phyloP scores from a whole-genome alignment of 2,888 invertebrate species.

The Ligdia adustata region DNA sequence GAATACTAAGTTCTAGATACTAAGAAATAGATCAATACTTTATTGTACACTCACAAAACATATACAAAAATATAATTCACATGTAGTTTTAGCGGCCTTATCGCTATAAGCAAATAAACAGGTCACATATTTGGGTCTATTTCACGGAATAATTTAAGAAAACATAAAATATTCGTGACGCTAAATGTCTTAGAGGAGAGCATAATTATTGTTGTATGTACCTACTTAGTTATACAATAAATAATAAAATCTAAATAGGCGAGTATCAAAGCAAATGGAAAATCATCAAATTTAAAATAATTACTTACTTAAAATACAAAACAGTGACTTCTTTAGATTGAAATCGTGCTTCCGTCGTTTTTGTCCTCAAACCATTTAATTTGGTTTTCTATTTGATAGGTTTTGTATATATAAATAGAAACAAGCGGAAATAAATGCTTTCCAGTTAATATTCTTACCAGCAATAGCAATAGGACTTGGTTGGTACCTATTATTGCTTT shows the following conservation, averaged over 20 bases:
- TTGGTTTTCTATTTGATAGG: slow-evolving; percentile 4
- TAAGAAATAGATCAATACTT: too few species aligned
- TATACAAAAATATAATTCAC: too few species aligned
- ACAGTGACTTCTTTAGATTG: slow-evolving; percentile 5
- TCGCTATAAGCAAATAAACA: too few species aligned
- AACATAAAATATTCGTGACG: too few species aligned
- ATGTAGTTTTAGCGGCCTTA: too few species aligned
- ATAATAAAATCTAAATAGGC: not conserved
- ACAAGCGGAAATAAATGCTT: slow-evolving; percentile 19
- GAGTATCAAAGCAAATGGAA: not conserved
- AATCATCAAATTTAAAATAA: not conserved
- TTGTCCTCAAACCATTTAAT: slow-evolving; percentile 5
- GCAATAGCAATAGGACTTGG: too few species aligned
- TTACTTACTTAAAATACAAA: slow-evolving; percentile 2
- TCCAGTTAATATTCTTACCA: slow-evolving; percentile 4
- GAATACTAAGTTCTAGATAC: too few species aligned
- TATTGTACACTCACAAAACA: too few species aligned
- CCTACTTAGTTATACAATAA: not conserved
- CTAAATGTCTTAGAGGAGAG: not conserved
- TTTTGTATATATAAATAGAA: not conserved
- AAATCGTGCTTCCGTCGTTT: slow-evolving; percentile 12
- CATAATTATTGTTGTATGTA: too few species aligned
- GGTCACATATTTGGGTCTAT: too few species aligned
- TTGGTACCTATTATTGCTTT: too few species aligned
- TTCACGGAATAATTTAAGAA: too few species aligned